Percentiles rank a stretch among this genome's conserved stretches.
These are phyloP conservation scores for Cantharis flavilabris DNA, from an alignment of 2,888 invertebrate genomes.

Conservation along the genomic window DNA sequence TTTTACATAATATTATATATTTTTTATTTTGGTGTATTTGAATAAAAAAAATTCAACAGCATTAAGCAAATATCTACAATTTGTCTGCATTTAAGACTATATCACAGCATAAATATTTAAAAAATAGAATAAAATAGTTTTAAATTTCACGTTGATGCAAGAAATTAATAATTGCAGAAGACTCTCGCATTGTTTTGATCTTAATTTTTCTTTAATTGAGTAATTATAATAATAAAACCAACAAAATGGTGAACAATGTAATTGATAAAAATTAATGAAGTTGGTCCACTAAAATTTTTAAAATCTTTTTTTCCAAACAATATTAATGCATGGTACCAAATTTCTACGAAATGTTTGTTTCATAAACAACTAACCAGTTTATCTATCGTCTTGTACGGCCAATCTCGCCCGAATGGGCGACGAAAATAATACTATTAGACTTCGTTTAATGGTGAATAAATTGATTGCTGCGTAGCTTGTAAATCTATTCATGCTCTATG, in stretches of 20 bases:
- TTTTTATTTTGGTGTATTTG: not conserved
- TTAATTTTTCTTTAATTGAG: not conserved
- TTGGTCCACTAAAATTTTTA: not conserved
- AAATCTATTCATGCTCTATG: not conserved
- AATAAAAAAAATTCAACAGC: not conserved
- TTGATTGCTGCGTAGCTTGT: not conserved
- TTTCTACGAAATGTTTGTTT: not conserved
- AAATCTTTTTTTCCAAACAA: not conserved
- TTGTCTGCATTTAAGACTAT: slow-evolving; percentile 6
- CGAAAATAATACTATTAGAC: too few species aligned
- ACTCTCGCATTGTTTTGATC: not conserved
- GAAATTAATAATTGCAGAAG: not conserved
- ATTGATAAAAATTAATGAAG: not conserved
- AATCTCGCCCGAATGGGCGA: not conserved
- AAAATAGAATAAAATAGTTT: not conserved
- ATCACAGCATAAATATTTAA: slow-evolving; percentile 23
- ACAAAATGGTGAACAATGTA: not conserved
- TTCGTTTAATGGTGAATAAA: not conserved
- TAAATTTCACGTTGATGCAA: not conserved
- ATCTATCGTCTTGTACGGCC: not conserved
- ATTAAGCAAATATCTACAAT: not conserved
- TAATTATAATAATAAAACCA: not conserved
- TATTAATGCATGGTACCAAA: not conserved
- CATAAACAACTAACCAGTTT: not conserved
- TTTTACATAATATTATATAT: too few species aligned